phyloP scores from a whole-genome alignment of 2,888 invertebrate genomes.

The Nysson spinosus region DNA sequence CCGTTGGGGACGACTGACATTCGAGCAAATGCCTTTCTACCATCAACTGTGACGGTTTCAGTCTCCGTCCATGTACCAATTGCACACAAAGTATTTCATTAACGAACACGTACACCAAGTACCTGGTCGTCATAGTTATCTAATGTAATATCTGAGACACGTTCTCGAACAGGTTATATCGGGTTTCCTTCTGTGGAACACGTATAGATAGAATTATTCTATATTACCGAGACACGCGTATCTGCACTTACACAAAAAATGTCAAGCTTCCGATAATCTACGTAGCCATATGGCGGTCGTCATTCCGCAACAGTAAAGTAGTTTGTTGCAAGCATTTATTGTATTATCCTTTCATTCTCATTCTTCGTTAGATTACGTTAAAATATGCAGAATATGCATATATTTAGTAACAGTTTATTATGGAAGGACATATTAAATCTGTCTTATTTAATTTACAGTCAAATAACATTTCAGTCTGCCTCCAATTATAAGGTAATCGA shows the following conservation, averaged over 20 bases:
- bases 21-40: slow-evolving; percentile 47
- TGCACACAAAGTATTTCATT: slow-evolving; percentile 46
- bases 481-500: too few relatives aligned
- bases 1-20: slow-evolving; percentile 29
- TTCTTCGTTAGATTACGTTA: too few relatives aligned
- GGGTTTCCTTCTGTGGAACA: slow-evolving; percentile 3
- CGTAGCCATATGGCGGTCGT: too few relatives aligned
- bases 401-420: too few relatives aligned
- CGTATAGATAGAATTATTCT: neutral
- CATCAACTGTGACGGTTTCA: slow-evolving; percentile 38
- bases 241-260: neutral
- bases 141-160: slow-evolving; percentile 10
- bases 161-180: neutral
- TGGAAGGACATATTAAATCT: too few relatives aligned
- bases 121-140: neutral
- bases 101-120: slow-evolving; percentile 18
- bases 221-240: neutral
- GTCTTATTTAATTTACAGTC: too few relatives aligned
- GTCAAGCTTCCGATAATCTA: too few relatives aligned
- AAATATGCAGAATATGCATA: too few relatives aligned
- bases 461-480: too few relatives aligned
- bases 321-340: too few relatives aligned
- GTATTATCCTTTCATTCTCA: too few relatives aligned
- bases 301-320: too few relatives aligned
- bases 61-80: slow-evolving; percentile 40